Conservation (phyloP, 2,113 vertebrate species). For the Bubo bubo region DNA sequence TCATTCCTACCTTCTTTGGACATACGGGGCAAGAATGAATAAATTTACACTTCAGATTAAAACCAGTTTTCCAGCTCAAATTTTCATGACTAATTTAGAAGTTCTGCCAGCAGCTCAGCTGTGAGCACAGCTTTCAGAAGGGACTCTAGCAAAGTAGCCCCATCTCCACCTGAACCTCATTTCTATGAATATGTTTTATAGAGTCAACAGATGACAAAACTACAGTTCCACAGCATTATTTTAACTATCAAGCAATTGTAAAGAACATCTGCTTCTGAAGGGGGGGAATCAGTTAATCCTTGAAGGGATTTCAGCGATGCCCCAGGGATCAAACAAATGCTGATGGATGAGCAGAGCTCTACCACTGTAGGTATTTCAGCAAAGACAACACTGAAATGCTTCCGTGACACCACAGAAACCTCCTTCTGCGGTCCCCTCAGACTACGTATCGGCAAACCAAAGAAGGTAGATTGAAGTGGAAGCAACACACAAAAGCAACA, state of each 20-base stretch:
- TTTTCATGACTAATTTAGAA: neutral
- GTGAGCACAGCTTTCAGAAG: neutral
- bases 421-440: neutral
- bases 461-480: neutral
- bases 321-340: neutral
- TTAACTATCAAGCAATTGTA: neutral
- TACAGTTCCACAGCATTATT: neutral
- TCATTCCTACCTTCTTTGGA: neutral
- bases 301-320: neutral
- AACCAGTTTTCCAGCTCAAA: neutral
- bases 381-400: neutral
- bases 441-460: neutral
- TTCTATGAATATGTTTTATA: neutral
- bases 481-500: neutral
- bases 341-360: neutral
- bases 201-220: neutral
- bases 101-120: neutral
- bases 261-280: neutral
- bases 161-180: neutral
- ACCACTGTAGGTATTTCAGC: neutral
- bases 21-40: fast-evolving
- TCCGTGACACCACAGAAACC: neutral
- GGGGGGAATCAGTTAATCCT: neutral
- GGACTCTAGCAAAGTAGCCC: neutral
- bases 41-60: neutral